Evolutionary conservation across 2,113 vertebrate genomes (phyloP), one percentile per base, ranked within the genome.

Genomic region (Chaenocephalus aceratus): DNA sequence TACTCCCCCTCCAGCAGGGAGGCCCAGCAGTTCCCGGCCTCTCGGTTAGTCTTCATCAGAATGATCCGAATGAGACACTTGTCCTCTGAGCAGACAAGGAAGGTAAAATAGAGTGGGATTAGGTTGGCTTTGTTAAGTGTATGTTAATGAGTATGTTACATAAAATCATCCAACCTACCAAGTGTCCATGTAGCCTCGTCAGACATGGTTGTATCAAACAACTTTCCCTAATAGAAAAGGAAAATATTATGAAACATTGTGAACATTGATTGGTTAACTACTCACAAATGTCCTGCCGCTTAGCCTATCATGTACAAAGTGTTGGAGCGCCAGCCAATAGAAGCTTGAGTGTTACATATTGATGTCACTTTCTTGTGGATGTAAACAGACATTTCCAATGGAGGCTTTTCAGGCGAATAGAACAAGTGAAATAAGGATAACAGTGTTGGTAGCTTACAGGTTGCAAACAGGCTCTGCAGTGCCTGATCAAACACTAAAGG

Each of bases 111-210:
- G 36, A 41, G 36, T 41, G 36, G 7, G 36, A 41, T 41, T 41
- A 41, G 36, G 36, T 30, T 30, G 30, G 30, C 30, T 30, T 30
- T 30, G 30, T 30, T 30, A 30, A 30, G 30, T 30, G 3, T 4
- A 30, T 30, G 30, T 30, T 30, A 30, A 30, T 30, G 30, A 36
- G 30, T 10, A 1, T 16, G 3, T 56, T 23, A 41, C n/a, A 64
- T 13, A 1, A 11, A 45, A 21, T 36, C 1, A 0, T 52, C 34
- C 1, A 53, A 77, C 87, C 94, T 94, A 99, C 98, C 98, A 80
- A 99, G 89, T 0, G 98, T 99, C 98, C 98, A 99, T 0, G 97
- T 99, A 65, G 95, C 97, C 87, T 99, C 98, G 84, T 99, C 98
- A 48, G 96, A 94, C 84, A 99, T 89, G 11, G 97, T 98, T 3